A percentile compares a stretch with the other conserved stretches of the same genome.
Conservation (phyloP, 1,140 invertebrate genomes). For the Yoshiicerus persimilis region DNA sequence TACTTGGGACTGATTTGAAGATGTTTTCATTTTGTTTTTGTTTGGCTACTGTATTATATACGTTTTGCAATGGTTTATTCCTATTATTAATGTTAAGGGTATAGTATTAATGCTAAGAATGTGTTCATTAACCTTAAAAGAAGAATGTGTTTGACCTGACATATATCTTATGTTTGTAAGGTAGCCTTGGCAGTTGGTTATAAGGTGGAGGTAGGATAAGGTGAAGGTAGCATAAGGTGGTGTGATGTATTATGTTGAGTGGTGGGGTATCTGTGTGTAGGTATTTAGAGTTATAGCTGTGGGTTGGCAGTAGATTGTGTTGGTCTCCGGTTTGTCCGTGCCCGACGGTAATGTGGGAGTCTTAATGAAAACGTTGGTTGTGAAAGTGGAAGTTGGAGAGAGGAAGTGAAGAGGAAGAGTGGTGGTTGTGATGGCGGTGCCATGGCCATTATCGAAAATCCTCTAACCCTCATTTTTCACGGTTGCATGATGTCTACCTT, state of each 20-base stretch:
- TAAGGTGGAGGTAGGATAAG: background rate
- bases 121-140: conserved; percentile 1
- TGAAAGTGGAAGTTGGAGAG: background rate
- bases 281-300: background rate
- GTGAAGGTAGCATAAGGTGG: background rate
- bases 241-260: background rate
- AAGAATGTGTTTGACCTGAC: background rate
- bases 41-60: no score
- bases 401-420: conserved; percentile 17
- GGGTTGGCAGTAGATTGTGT: background rate
- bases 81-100: no score
- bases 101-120: background rate
- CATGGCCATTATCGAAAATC: conserved; percentile 25
- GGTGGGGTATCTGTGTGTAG: background rate
- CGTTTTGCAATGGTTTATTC: no score
- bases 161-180: background rate
- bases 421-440: conserved; percentile 9
- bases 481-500: conserved; percentile 25
- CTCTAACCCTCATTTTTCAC: conserved; percentile 26
- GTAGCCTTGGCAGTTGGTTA: background rate
- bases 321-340: background rate
- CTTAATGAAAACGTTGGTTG: background rate
- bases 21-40: no score
- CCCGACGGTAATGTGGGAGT: background rate
- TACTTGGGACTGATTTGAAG: no score